phyloP scores from a whole-genome alignment of 2,888 invertebrate genomes.

The Tetragonisca angustula region DNA sequence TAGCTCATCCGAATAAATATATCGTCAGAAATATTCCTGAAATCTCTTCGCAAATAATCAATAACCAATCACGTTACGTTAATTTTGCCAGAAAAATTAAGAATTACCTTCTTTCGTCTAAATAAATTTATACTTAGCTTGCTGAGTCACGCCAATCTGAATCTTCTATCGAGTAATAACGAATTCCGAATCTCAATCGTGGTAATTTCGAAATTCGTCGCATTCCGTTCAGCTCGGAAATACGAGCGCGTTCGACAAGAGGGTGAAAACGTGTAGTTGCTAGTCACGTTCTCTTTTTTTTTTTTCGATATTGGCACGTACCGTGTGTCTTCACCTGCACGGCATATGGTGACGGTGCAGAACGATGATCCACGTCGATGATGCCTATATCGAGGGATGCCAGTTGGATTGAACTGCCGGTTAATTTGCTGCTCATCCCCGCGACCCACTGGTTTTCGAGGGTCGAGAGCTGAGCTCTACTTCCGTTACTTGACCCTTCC shows the following conservation, averaged over 20 bases:
- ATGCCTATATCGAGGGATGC: conserved; percentile 54
- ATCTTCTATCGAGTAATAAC: not conserved
- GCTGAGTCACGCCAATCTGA: not conserved
- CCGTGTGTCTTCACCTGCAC: conserved; percentile 79
- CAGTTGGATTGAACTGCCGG: conserved; percentile 73
- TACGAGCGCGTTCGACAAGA: not conserved
- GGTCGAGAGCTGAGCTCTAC: conserved; percentile 65
- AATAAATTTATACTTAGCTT: not conserved
- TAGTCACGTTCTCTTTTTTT: not conserved
- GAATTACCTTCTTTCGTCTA: not conserved
- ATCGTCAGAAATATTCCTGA: not conserved
- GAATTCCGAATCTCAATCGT: not conserved
- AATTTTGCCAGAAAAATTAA: not conserved
- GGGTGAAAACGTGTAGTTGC: conserved; percentile 8
- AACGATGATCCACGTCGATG: conserved; percentile 46
- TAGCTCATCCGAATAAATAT: too few species aligned
- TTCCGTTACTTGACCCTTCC: conserved; percentile 81
- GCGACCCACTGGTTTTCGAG: conserved; percentile 68
- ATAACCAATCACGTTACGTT: not conserved
- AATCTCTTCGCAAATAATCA: not conserved
- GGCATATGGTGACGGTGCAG: conserved; percentile 77
- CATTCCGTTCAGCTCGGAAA: not conserved
- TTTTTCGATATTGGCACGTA: conserved; percentile 46
- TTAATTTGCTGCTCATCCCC: conserved; percentile 76
- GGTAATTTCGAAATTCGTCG: not conserved